These are phyloP conservation scores for Turnix velox DNA, from an alignment of 2,113 vertebrate species.

Conservation along the genomic window DNA sequence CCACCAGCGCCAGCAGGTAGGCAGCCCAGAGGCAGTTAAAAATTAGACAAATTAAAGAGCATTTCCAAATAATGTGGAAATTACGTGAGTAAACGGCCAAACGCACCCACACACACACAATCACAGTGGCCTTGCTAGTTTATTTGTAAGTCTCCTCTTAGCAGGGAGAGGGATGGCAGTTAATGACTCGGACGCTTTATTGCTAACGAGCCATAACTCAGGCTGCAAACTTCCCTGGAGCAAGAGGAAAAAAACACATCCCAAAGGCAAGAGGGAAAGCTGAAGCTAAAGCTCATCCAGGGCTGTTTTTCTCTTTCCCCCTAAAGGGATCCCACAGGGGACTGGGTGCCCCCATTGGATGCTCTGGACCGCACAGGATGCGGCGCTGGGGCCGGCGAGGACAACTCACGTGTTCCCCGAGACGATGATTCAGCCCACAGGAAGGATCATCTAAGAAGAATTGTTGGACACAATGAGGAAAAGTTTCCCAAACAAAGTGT, in stretches of 20 bases:
- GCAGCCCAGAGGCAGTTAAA: slow-evolving; percentile 16
- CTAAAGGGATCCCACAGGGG: accelerated
- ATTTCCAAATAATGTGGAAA: slow-evolving; percentile 16
- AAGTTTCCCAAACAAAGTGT: slow-evolving; percentile 62
- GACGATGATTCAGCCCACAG: slow-evolving; percentile 61
- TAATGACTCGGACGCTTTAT: neutral
- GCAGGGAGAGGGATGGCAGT: neutral
- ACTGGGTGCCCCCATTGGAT: neutral
- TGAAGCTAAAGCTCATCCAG: neutral
- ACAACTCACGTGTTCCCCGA: neutral
- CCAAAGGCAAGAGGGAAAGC: neutral
- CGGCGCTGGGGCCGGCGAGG: accelerated
- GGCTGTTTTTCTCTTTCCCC: neutral
- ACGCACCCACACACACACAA: neutral
- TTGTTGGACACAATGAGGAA: slow-evolving; percentile 51
- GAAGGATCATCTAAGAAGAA: slow-evolving; percentile 56
- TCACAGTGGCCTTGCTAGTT: neutral
- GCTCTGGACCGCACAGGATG: neutral
- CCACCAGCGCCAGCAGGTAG: neutral
- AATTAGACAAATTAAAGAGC: slow-evolving; percentile 29
- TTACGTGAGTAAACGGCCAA: neutral
- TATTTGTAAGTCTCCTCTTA: neutral
- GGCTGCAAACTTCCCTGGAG: neutral
- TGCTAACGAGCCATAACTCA: neutral
- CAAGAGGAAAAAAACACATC: neutral